Percentiles rank a stretch among this genome's conserved stretches.
Evolutionary conservation across 2,797 vertebrate genomes (phyloP).

Genomic region (Microctenopoma steveboyesi): DNA sequence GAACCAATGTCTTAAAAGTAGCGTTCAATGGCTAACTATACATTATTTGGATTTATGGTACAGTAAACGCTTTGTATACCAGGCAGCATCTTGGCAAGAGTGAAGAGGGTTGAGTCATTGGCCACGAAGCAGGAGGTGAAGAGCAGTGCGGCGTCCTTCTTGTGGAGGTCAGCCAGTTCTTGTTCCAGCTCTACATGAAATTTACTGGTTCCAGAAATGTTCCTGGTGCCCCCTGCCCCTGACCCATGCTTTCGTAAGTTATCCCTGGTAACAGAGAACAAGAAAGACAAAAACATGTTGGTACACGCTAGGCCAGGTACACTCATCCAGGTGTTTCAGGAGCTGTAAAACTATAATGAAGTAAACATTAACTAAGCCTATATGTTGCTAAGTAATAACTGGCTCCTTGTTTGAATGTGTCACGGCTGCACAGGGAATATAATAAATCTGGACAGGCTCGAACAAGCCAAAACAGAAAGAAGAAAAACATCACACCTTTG

Average conservation of each 20-base stretch:
- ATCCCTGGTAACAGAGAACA: constrained; percentile 80
- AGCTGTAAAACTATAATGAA: not conserved
- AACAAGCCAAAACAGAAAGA: constrained; percentile 19
- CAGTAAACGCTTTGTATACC: constrained; percentile 72
- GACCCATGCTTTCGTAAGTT: constrained; percentile 93
- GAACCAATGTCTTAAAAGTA: not conserved
- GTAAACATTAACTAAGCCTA: constrained; percentile 1
- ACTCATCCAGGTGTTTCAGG: not conserved
- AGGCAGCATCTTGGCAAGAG: constrained; percentile 94
- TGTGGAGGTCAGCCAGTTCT: constrained; percentile 94
- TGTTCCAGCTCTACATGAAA: constrained; percentile 95
- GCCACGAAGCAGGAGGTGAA: constrained; percentile 98
- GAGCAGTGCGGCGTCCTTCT: constrained; percentile 93
- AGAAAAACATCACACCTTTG: constrained; percentile 11
- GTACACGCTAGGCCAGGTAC: not conserved
- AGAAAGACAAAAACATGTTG: not conserved
- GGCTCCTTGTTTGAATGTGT: constrained; percentile 12
- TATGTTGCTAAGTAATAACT: not conserved
- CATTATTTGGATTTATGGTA: too few species aligned
- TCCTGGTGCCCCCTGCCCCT: constrained; percentile 95
- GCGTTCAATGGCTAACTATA: not conserved
- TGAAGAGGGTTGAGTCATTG: constrained; percentile 98
- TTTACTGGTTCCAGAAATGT: constrained; percentile 98
- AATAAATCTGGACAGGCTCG: constrained; percentile 15
- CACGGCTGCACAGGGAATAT: not conserved